A percentile compares a stretch with the other conserved stretches of the same genome.
Conservation (phyloP, 2,797 vertebrate species). For the Delichon dasypus region DNA sequence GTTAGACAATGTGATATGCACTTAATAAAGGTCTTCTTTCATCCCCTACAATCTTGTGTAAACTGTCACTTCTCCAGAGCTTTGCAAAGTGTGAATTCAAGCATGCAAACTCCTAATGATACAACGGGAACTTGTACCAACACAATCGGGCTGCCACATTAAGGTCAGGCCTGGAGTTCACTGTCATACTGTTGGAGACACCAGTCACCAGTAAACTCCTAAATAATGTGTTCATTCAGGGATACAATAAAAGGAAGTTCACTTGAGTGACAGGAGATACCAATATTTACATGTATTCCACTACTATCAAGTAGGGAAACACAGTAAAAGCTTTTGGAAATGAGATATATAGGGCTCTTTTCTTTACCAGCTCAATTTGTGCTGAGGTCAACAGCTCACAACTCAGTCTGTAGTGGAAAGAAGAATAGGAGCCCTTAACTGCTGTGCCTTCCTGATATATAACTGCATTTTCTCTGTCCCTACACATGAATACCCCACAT, state of each 20-base stretch:
- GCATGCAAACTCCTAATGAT: background rate
- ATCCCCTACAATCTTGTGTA: background rate
- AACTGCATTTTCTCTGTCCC: background rate
- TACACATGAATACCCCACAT: background rate
- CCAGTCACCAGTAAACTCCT: background rate
- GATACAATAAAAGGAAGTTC: background rate
- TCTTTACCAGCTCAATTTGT: background rate
- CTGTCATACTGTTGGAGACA: background rate
- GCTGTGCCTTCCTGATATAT: background rate
- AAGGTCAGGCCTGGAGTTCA: background rate
- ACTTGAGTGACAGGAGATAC: background rate
- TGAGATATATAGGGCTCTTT: background rate
- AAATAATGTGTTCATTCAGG: background rate
- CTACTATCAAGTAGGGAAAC: background rate
- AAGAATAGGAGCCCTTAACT: background rate
- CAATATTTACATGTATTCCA: background rate
- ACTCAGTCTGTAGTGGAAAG: background rate
- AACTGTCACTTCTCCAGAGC: background rate
- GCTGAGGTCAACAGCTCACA: background rate
- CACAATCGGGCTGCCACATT: rapidly evolving
- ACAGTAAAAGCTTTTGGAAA: background rate
- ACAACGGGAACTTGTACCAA: background rate
- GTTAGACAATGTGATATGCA: background rate
- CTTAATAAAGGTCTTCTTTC: conserved; percentile 16
- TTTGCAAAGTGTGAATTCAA: conserved; percentile 5